Base-by-base conservation (phyloP, 2,113 vertebrate species). In the Mesoclemmys tuberculata region DNA sequence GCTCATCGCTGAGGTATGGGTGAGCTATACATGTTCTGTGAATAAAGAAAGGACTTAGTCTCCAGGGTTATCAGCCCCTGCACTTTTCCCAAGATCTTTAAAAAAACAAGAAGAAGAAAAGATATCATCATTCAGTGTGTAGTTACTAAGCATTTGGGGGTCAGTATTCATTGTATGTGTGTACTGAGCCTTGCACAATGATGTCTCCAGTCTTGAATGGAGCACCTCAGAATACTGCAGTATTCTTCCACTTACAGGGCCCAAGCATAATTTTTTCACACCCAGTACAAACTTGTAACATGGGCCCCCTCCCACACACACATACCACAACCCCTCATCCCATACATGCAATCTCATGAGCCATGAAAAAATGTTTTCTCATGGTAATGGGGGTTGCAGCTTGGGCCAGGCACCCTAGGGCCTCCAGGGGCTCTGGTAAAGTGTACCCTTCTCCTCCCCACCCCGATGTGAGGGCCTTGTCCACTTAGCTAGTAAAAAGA, bases 21-120 rank as follows among this genome's bases (percentile, higher is more conserved):
- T 83, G 94, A 94, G 92, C 85, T 96, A 91, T 97, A 96, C 87
- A 95, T 29, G 44, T 77, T 77, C 41, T 77, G 74, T 87, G 93
- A 97, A 97, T 95, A 97, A 97, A 93, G 88, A 92, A 95, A 96
- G 24, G 29, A 96, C 86, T 96, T 95, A 94, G 61, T 89, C 89
- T 94, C 78, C 83, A 95, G 92, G 68, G 80, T 92, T 91, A 88
- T 75, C 87, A 94, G 51, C 3, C 87, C 13, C 51, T 94, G 90
- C 92, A 93, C 96, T 94, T 97, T 97, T 95, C 94, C 94, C 90
- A 82, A 74, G 90, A 91, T 93, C 94, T 96, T 64, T 18, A n/a
- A 35, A 18, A 64, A 35, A 64, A 35, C 13, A 14, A n/a, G 1
- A n/a, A n/a, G 82, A 89, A 85, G 80, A 87, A 78, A 68, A 93